Base-by-base conservation (phyloP, 2,888 invertebrate species). In the Branchellion lobata region DNA sequence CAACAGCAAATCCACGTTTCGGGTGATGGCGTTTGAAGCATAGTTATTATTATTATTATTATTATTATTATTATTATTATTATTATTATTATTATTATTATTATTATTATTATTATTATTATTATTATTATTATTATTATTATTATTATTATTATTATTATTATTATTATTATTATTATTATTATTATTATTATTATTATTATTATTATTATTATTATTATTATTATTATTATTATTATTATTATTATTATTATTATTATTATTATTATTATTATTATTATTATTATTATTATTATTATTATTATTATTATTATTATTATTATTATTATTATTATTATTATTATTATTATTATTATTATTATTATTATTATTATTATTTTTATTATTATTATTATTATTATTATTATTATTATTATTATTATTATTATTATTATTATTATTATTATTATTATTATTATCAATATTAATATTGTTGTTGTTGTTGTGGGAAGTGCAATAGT, bases 221-320 rank as follows among this genome's bases (percentile, higher is more conserved):
- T 65, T n/a, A 65, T 65, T 65, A 65, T 27, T n/a, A 65, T 65
- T n/a, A 14, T 65, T 11, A 65, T 65, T 65, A 65, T 65, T n/a
- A 65, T 65, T n/a, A 14, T 65, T n/a, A 65, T 47, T 65, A 65
- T 27, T n/a, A 65, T 27, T n/a, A 14, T 24, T n/a, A 27, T 65
- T 27, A 65, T 65, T n/a, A 65, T 65, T n/a, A 14, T 65, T n/a
- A 65, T 65, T 65, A 24, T 65, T n/a, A 24, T 24, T n/a, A 14
- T 65, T n/a, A 65, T 65, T 65, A 65, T 65, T n/a, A 65, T 65
- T n/a, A 14, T 65, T n/a, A 65, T 65, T 65, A 65, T 65, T n/a
- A 65, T 65, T n/a, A 14, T 65, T n/a, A 65, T 65, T 65, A 65
- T 65, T n/a, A 65, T 27, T n/a, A 14, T 65, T n/a, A 65, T 65